These are phyloP conservation scores for Aplochiton taeniatus DNA, from an alignment of 2,797 vertebrate genomes.

Conservation along the genomic window DNA sequence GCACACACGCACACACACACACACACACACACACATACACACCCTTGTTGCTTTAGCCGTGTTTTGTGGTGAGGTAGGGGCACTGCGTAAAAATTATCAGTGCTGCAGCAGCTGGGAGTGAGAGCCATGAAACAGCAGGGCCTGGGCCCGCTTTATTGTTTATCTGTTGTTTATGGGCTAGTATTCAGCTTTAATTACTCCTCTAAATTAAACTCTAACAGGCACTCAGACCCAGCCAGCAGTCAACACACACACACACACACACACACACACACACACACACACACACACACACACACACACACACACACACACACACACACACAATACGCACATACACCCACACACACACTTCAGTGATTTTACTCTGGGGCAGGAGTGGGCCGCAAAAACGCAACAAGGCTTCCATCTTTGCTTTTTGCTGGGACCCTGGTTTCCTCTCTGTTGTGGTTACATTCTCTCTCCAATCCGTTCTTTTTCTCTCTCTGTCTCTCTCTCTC, in stretches of 20 bases:
- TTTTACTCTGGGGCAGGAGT: conserved; percentile 69
- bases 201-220: conserved; percentile 99
- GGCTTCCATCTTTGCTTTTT: conserved; percentile 64
- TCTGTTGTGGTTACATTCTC: conserved; percentile 35
- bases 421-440: conserved; percentile 34
- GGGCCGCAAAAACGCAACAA: conserved; percentile 56
- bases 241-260: conserved; percentile 37
- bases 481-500: conserved; percentile 9
- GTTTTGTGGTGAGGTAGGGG: conserved; percentile 78
- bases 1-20: conserved; percentile 1
- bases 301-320: conserved; percentile 40
- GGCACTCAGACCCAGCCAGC: conserved; percentile 89
- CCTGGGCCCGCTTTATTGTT: conserved; percentile 94
- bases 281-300: conserved; percentile 26
- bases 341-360: conserved; percentile 59
- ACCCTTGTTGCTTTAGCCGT: conserved; percentile 61
- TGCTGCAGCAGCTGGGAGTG: conserved; percentile 95
- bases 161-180: conserved; percentile 99
- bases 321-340: conserved; percentile 50
- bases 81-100: conserved; percentile 91
- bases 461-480: too few species aligned
- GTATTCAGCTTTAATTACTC: conserved; percentile 99
- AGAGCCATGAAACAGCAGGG: conserved; percentile 97
- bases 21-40: conserved; percentile 19
- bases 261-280: conserved; percentile 9